Conservation (phyloP, 2,797 vertebrate species). For the Rhinogobio ventralis region DNA sequence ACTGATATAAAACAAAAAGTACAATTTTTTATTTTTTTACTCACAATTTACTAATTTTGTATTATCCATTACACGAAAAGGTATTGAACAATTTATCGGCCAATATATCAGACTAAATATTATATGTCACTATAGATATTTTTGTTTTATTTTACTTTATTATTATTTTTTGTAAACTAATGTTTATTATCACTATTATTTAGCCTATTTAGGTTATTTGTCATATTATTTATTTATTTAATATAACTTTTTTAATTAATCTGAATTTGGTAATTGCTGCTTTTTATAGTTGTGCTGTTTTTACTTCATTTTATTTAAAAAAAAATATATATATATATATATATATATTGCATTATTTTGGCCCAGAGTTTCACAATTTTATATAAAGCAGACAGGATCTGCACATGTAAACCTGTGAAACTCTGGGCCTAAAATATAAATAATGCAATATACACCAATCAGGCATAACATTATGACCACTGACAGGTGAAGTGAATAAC, state of each 20-base stretch:
- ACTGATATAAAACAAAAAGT: neutral
- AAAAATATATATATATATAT: no score
- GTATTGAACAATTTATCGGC: neutral
- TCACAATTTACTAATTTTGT: neutral
- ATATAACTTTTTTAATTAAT: neutral
- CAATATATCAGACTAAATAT: neutral
- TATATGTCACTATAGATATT: neutral
- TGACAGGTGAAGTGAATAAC: no score
- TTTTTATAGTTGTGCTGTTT: no score
- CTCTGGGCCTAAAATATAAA: no score
- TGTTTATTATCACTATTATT: neutral
- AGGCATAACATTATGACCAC: no score
- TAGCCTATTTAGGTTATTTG: neutral
- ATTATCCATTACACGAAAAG: neutral
- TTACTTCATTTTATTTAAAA: no score
- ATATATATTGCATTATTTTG: no score
- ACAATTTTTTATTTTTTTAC: no score
- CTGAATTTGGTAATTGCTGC: neutral
- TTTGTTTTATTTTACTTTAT: neutral
- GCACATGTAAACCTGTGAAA: no score
- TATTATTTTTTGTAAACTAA: neutral
- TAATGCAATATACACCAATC: no score
- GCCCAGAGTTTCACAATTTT: no score
- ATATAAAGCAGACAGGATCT: no score
- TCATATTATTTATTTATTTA: neutral